Evolutionary conservation across 1,140 invertebrate species (phyloP), one percentile per base, ranked within the genome.

Genomic region (Drosophila kurseongensis): DNA sequence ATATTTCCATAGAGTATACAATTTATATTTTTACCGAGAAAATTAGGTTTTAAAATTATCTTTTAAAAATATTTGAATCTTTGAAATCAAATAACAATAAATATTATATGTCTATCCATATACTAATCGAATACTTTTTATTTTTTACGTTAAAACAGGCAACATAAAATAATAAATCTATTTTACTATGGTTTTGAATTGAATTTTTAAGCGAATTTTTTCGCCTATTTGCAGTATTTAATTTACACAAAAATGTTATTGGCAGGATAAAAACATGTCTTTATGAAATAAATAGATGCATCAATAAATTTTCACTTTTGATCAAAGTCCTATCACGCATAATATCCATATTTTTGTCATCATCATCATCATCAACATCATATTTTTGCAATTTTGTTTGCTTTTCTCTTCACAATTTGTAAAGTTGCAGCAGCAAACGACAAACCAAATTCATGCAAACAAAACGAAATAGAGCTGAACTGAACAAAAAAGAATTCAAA

Each of bases 371-470:
- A 71, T 69, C 63, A 16, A 27, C 36, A 67, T 63, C 80, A 89
- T 80, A 80, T 75, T 89, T 88, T 83, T 69, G 55, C 77, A 69
- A 66, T 89, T 89, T 69, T 80, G 72, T 69, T 78, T 89, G 67
- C 72, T 61, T 65, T 79, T 23, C 66, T 68, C 50, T 74, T 50
- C 45, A 62, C 80, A 89, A 80, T 80, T 88, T 89, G 80, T 89
- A 89, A 80, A 90, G 82, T 89, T 89, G 61, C 66, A 60, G 68
- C 61, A 76, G 45, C 73, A 77, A 76, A 77, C 42, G 58, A 62
- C 63, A 76, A 79, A 62, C 61, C 16, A 59, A 76, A 75, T 38
- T 41, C 42, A 29, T 48, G 60, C 57, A 68, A 56, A 77, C 59
- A 32, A 67, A 63, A 66, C 59, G 69, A 50, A 59, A 67, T 14